These are phyloP conservation scores for Drosophila basisetae DNA, from an alignment of 2,888 invertebrate genomes.

Conservation along the genomic window DNA sequence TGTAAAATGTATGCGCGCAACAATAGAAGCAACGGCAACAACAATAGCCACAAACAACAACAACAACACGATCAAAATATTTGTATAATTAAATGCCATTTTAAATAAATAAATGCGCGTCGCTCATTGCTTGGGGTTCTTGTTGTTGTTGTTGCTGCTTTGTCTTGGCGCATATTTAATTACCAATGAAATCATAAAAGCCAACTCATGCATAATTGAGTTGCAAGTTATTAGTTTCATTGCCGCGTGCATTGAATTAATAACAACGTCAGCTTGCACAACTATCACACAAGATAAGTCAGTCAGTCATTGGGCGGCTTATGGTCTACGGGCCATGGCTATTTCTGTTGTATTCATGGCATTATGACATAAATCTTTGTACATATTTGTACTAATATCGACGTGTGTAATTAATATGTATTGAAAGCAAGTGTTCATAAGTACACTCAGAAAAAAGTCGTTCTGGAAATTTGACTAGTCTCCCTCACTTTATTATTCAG, in stretches of 20 bases:
- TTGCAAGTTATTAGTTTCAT: conserved; percentile 60
- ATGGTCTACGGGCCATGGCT: conserved; percentile 29
- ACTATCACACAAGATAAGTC: conserved; percentile 12
- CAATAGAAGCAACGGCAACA: conserved; percentile 29
- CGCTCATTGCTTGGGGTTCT: conserved; percentile 16
- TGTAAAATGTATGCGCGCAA: conserved; percentile 26
- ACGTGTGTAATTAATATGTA: not conserved
- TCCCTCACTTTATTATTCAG: not conserved
- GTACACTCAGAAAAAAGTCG: not conserved
- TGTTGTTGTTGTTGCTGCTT: conserved; percentile 18
- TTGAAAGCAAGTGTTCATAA: not conserved
- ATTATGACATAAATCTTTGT: conserved; percentile 3
- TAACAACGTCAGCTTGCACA: conserved; percentile 30
- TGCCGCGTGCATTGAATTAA: conserved; percentile 43
- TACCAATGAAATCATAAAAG: conserved; percentile 72
- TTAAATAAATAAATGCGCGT: conserved; percentile 70
- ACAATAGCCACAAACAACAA: conserved; percentile 23
- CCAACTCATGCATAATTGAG: conserved; percentile 67
- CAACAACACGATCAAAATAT: conserved; percentile 45
- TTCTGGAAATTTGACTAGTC: not conserved
- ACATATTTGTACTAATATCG: not conserved
- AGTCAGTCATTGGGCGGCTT: conserved; percentile 5
- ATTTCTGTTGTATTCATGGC: conserved; percentile 1
- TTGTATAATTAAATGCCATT: conserved; percentile 74
- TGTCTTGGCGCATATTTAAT: conserved; percentile 73